Evolutionary conservation across 2,797 vertebrate species (phyloP).

Genomic region (Acanthis flammea): DNA sequence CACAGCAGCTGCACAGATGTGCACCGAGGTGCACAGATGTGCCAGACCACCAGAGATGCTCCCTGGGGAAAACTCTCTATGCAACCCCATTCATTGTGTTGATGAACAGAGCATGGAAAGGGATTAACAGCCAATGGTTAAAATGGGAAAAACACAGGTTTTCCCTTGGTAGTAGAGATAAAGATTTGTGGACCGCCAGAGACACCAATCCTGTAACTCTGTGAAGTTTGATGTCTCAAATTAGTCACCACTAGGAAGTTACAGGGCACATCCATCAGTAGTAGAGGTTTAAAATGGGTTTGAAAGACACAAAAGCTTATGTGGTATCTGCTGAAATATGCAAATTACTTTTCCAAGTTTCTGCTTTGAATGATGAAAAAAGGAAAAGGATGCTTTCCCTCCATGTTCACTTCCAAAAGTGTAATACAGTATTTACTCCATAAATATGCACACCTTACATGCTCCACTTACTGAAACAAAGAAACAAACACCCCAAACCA

Average conservation of each 20-base stretch:
- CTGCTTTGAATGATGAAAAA: not conserved
- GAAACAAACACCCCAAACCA: not conserved
- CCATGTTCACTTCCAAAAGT: not conserved
- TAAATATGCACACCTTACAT: not conserved
- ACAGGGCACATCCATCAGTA: not conserved
- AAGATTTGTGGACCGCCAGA: not conserved
- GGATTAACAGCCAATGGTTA: not conserved
- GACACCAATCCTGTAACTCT: not conserved
- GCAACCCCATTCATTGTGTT: not conserved
- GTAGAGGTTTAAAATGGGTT: not conserved
- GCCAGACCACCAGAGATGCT: not conserved
- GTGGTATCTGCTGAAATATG: not conserved
- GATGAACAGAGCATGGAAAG: not conserved
- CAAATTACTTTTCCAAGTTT: not conserved
- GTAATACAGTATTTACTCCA: not conserved
- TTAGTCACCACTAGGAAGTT: not conserved
- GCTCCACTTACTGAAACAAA: not conserved
- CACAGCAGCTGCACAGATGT: not conserved
- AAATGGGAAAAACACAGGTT: not conserved
- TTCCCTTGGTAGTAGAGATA: not conserved
- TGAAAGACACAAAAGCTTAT: not conserved
- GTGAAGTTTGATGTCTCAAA: not conserved
- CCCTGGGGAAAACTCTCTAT: not conserved
- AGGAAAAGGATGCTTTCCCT: not conserved
- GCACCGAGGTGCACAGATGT: fast-evolving